Evolutionary conservation across 1,140 invertebrate genomes (phyloP).

Genomic region (Magallana gigas): DNA sequence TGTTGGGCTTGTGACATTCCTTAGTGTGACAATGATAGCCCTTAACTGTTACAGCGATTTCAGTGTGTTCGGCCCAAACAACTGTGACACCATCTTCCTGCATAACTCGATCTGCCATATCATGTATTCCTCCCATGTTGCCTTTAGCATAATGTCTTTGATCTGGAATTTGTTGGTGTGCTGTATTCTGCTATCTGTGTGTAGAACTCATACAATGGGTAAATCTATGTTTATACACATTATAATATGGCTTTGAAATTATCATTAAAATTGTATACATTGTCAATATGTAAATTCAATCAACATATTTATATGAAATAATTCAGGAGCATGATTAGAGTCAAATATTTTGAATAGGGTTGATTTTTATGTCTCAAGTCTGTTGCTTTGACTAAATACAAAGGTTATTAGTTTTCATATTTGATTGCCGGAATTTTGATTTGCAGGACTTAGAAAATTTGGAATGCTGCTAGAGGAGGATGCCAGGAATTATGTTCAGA

Average conservation of each 20-base stretch:
- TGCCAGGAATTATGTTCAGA: neutral
- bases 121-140: constrained; percentile 71
- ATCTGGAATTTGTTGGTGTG: constrained; percentile 79
- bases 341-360: too few species aligned
- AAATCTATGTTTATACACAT: constrained; percentile 43
- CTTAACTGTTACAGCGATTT: constrained; percentile 69
- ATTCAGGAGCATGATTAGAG: too few species aligned
- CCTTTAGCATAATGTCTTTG: constrained; percentile 74
- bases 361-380: too few species aligned
- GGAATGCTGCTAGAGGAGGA: neutral
- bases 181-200: constrained; percentile 79
- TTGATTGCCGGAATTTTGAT: neutral
- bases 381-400: too few species aligned
- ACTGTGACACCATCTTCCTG: constrained; percentile 71
- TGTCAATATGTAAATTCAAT: too few species aligned
- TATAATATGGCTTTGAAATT: neutral
- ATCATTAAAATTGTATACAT: neutral
- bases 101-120: constrained; percentile 75
- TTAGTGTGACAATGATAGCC: constrained; percentile 58
- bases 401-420: neutral
- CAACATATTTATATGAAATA: too few species aligned
- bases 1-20: constrained; percentile 67
- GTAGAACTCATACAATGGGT: constrained; percentile 80
- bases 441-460: neutral
- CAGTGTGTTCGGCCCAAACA: constrained; percentile 60